Conservation (phyloP, 2,797 vertebrate genomes). For the Pogoniulus pusillus region DNA sequence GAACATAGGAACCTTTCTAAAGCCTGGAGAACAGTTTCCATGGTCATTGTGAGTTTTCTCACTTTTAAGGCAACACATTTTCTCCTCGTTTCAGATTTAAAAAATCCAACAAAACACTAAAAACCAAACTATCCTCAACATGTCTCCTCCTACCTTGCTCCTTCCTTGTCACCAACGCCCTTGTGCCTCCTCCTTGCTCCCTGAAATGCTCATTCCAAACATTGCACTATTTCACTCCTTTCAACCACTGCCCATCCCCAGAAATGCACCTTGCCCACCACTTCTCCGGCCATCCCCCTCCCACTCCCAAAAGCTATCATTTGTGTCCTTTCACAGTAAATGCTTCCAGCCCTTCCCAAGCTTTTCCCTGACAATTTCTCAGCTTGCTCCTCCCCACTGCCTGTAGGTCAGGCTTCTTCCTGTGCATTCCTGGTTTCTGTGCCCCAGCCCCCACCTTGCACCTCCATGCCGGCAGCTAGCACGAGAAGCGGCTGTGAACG, state of each 20-base stretch:
- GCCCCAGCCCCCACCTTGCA: rapidly evolving
- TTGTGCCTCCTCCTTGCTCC: rapidly evolving
- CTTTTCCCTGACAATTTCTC: neutral
- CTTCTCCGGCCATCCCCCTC: neutral
- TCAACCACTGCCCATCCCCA: neutral
- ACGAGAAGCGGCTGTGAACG: rapidly evolving
- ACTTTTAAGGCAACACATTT: neutral
- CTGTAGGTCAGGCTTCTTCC: neutral
- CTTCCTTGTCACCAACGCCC: neutral
- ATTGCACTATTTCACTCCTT: neutral
- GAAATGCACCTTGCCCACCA: neutral
- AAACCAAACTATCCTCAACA: neutral
- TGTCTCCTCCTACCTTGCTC: neutral
- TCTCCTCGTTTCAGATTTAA: neutral
- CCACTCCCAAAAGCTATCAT: neutral
- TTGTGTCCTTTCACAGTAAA: neutral
- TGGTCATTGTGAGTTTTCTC: neutral
- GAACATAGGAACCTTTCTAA: neutral
- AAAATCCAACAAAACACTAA: neutral
- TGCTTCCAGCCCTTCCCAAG: neutral
- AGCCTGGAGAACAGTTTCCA: neutral
- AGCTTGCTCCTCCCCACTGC: rapidly evolving
- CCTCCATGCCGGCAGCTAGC: neutral
- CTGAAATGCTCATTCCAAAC: rapidly evolving
- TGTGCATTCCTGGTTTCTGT: neutral